Percentiles rank a stretch among this genome's conserved stretches.
Evolutionary conservation across 2,113 vertebrate species (phyloP).

Genomic region (Neopipo cinnamomea): DNA sequence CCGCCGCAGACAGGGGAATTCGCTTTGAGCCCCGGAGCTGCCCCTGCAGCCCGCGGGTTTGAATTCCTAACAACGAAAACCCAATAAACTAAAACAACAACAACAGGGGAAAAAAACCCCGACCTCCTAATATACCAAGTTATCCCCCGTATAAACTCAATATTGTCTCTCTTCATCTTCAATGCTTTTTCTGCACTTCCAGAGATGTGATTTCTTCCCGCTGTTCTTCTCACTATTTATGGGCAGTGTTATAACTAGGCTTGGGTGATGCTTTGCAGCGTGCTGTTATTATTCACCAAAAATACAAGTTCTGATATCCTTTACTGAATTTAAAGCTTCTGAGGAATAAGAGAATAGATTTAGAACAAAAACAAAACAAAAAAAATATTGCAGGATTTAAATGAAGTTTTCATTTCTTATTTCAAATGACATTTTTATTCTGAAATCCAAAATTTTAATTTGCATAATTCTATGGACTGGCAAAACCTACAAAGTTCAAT

Average conservation of each 20-base stretch:
- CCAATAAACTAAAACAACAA: not conserved
- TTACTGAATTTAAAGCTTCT: not conserved
- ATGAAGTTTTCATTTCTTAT: not conserved
- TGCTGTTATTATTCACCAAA: not conserved
- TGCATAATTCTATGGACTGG: not conserved
- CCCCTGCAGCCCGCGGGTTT: not conserved
- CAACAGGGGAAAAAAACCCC: fast-evolving
- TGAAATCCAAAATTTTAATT: not conserved
- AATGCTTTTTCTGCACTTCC: not conserved
- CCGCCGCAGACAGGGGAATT: too few species aligned
- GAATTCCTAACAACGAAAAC: not conserved
- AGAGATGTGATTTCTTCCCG: not conserved
- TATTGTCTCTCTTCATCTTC: not conserved
- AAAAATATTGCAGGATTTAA: not conserved
- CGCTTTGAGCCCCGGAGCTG: not conserved
- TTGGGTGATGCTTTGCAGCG: not conserved
- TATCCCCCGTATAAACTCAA: not conserved
- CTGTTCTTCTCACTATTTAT: not conserved
- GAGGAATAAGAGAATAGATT: not conserved
- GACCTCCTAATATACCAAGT: not conserved
- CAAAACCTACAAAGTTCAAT: not conserved
- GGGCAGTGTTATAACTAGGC: not conserved
- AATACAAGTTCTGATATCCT: not conserved
- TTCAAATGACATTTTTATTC: not conserved
- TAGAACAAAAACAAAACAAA: not conserved